Evolutionary conservation across 1,140 invertebrate genomes (phyloP).

Genomic region (Teleopsis dalmanni): DNA sequence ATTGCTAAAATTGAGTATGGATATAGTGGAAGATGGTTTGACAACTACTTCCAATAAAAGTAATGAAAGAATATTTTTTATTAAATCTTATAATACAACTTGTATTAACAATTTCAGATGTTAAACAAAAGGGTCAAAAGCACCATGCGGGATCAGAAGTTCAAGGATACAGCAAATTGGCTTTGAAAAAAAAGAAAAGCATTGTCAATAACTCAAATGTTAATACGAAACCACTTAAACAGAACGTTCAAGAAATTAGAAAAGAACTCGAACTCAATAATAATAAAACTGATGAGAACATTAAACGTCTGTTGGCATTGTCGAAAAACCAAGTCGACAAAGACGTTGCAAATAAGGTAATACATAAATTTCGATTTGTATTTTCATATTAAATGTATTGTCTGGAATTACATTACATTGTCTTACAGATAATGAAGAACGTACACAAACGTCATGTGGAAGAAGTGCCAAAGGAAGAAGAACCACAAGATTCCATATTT

Average conservation of each 20-base stretch:
- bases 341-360: slow-evolving; percentile 11
- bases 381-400: slow-evolving; percentile 1
- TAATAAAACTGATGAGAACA: slow-evolving; percentile 11
- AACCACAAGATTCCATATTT: slow-evolving; percentile 8
- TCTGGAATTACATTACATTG: background rate
- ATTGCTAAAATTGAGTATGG: slow-evolving; percentile 14
- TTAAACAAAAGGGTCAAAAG: no score
- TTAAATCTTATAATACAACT: no score
- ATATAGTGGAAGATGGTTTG: slow-evolving; percentile 11
- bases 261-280: background rate
- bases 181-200: no score
- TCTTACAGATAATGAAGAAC: slow-evolving; percentile 8
- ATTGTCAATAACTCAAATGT: no score
- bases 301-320: slow-evolving; percentile 8
- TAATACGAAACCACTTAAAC: background rate
- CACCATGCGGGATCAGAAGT: no score
- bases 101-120: no score
- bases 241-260: slow-evolving; percentile 6
- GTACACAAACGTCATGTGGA: slow-evolving; percentile 3
- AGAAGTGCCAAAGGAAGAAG: slow-evolving; percentile 3
- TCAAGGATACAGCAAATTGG: no score
- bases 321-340: slow-evolving; percentile 8
- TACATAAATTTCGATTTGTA: background rate
- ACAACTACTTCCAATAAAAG: background rate
- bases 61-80: no score